These are phyloP conservation scores for Epizoanthus scotinus DNA, from an alignment of 92 coral and sea anemone species.

Conservation along the genomic window DNA sequence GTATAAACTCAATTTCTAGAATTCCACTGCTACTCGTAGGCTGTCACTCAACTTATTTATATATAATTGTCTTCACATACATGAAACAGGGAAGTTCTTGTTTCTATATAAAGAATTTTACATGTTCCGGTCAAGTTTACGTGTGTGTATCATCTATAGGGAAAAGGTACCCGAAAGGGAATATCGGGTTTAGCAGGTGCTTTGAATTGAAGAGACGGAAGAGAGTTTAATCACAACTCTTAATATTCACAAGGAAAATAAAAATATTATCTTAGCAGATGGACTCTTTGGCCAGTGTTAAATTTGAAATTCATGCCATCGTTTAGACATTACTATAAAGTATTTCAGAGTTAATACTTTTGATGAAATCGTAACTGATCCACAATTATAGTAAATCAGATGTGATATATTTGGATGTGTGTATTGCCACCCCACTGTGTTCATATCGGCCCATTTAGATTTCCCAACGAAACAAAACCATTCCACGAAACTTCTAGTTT, in stretches of 20 bases:
- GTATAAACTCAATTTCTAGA: background rate
- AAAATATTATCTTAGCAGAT: constrained; percentile 28
- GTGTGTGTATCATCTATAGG: too few species aligned
- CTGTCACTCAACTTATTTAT: background rate
- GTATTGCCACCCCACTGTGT: too few species aligned
- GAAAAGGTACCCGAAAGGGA: constrained; percentile 11
- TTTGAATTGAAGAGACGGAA: background rate
- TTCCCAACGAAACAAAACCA: too few species aligned
- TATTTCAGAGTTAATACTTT: background rate
- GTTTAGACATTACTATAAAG: background rate
- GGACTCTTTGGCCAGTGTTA: background rate
- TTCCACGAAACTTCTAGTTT: too few species aligned
- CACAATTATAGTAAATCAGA: too few species aligned
- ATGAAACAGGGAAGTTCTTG: background rate
- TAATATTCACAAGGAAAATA: constrained; percentile 19
- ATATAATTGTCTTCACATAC: background rate
- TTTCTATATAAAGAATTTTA: too few species aligned
- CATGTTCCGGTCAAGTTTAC: too few species aligned
- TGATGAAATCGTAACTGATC: background rate
- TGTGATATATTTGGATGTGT: too few species aligned
- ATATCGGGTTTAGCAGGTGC: constrained; percentile 37
- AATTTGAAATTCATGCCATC: background rate
- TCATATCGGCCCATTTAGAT: too few species aligned
- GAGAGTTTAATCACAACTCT: constrained; percentile 35
- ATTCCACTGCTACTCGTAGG: background rate